Evolutionary conservation across 2,888 invertebrate genomes (phyloP).

Genomic region (Sminthurides aquaticus): DNA sequence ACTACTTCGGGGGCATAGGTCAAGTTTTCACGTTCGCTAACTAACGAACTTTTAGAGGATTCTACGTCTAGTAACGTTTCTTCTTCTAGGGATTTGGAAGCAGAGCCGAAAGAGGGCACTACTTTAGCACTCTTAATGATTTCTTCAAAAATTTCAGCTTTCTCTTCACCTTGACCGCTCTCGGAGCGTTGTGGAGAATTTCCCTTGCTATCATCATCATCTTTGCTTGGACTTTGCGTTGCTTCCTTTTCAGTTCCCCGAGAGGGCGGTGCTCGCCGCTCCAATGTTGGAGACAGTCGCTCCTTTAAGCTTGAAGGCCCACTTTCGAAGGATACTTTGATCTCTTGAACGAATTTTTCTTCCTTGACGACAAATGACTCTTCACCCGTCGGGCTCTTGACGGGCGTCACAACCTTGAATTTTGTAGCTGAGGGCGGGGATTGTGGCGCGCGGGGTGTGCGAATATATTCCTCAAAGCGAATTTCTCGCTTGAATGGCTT

Average conservation of each 20-base stretch:
- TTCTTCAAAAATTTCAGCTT: slow-evolving; percentile 20
- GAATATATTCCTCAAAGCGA: slow-evolving; percentile 5
- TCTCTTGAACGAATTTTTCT: slow-evolving; percentile 32
- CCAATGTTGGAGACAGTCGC: slow-evolving; percentile 30
- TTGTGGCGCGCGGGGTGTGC: no score
- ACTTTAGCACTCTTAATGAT: slow-evolving; percentile 7
- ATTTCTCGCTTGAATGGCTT: slow-evolving; percentile 3
- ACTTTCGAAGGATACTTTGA: slow-evolving; percentile 33
- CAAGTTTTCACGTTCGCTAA: slow-evolving; percentile 6
- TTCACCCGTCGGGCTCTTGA: slow-evolving; percentile 24
- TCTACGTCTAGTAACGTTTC: background rate
- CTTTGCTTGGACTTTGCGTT: background rate
- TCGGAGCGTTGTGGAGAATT: background rate
- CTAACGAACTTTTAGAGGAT: background rate
- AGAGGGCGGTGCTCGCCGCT: slow-evolving; percentile 13
- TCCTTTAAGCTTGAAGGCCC: slow-evolving; percentile 27
- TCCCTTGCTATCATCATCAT: background rate
- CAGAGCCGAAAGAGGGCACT: background rate
- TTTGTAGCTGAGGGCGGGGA: slow-evolving; percentile 36
- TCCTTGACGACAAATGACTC: slow-evolving; percentile 27
- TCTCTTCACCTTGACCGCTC: slow-evolving; percentile 19
- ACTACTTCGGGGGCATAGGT: slow-evolving; percentile 36
- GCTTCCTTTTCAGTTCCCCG: background rate
- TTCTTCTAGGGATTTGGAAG: background rate
- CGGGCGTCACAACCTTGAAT: slow-evolving; percentile 38